A percentile compares a stretch with the other conserved stretches of the same genome.
These are phyloP conservation scores for Aspidiotus rigidus DNA, from an alignment of 2,888 invertebrate genomes.

Conservation along the genomic window DNA sequence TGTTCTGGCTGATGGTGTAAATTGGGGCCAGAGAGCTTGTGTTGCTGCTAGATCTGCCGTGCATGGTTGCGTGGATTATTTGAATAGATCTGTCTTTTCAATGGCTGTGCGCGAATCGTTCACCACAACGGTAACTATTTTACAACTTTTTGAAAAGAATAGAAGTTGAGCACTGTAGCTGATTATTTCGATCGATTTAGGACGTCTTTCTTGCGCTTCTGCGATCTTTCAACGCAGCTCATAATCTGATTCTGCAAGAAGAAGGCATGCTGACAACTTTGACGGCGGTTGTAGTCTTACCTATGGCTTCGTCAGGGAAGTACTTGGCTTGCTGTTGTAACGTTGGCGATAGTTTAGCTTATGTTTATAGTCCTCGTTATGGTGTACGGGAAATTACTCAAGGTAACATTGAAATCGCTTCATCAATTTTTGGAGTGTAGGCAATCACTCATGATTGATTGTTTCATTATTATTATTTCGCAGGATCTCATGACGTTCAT, in stretches of 20 bases:
- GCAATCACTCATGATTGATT: not conserved
- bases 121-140: constrained; percentile 45
- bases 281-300: constrained; percentile 67
- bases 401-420: constrained; percentile 43
- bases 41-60: constrained; percentile 77
- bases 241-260: constrained; percentile 71
- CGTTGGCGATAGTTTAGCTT: constrained; percentile 82
- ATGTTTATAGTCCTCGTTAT: constrained; percentile 63
- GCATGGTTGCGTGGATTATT: constrained; percentile 71
- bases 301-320: constrained; percentile 47
- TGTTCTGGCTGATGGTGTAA: constrained; percentile 79
- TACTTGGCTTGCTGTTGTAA: constrained; percentile 76
- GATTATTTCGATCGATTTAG: constrained; percentile 40
- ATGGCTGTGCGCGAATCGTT: constrained; percentile 36
- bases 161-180: not conserved
- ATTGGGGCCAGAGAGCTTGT: constrained; percentile 82
- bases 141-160: not conserved
- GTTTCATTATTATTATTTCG: constrained; percentile 28
- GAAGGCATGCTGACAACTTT: constrained; percentile 74
- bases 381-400: constrained; percentile 78
- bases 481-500: constrained; percentile 72
- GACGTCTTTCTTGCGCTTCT: constrained; percentile 70
- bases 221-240: constrained; percentile 73
- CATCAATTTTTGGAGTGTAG: not conserved
- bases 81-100: constrained; percentile 60